Percentiles rank a stretch among this genome's conserved stretches.
phyloP scores from a whole-genome alignment of 2,113 vertebrate genomes.

The Hemiprocne comata region DNA sequence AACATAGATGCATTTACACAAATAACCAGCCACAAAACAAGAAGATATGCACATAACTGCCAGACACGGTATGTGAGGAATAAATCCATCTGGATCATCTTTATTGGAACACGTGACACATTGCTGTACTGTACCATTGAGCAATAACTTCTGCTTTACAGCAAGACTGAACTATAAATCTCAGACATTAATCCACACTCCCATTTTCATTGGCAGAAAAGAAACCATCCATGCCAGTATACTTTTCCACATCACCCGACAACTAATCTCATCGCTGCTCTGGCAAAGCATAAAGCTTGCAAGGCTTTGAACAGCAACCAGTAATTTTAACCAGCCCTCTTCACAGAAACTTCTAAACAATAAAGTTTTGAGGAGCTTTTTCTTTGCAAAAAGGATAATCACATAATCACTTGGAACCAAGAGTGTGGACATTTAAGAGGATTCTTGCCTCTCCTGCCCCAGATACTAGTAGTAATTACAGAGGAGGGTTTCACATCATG shows the following conservation, averaged over 20 bases:
- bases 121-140: not conserved
- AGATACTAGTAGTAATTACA: constrained; percentile 51
- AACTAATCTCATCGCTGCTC: constrained; percentile 24
- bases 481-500: not conserved
- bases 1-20: not conserved
- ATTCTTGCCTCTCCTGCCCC: constrained; percentile 36
- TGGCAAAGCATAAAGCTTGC: not conserved
- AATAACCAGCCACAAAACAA: not conserved
- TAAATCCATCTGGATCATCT: constrained; percentile 15
- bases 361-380: constrained; percentile 41
- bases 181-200: not conserved
- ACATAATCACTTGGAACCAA: constrained; percentile 15
- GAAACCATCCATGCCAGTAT: not conserved
- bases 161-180: constrained; percentile 40
- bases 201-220: constrained; percentile 15
- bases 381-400: constrained; percentile 41
- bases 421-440: constrained; percentile 1
- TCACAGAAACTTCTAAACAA: constrained; percentile 14
- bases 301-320: not conserved
- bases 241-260: constrained; percentile 30
- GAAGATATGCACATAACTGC: not conserved
- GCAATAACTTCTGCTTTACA: constrained; percentile 44
- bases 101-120: constrained; percentile 31
- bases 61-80: not conserved
- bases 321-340: constrained; percentile 15